Percentiles rank a stretch among this genome's conserved stretches.
Conservation (phyloP, 1,140 invertebrate genomes). For the Tachypleus tridentatus region DNA sequence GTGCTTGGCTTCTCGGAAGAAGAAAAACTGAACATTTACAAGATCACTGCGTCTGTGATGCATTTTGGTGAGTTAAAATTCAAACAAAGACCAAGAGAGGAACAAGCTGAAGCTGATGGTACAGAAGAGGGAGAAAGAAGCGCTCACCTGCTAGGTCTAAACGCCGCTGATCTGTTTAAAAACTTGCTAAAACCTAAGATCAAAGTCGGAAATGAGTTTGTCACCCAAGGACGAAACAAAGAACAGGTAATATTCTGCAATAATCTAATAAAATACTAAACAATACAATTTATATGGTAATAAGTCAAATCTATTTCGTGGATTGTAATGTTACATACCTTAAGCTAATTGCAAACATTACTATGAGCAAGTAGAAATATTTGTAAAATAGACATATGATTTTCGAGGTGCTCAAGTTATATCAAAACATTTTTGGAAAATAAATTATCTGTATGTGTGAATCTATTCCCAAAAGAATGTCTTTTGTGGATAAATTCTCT, state of each 20-base stretch:
- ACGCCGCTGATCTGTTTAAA: conserved; percentile 44
- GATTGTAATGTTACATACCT: too few species aligned
- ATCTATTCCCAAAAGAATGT: too few species aligned
- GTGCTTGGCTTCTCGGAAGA: conserved; percentile 44
- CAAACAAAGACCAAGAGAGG: conserved; percentile 49
- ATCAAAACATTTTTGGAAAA: too few species aligned
- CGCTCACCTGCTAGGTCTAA: conserved; percentile 44
- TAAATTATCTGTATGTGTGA: too few species aligned
- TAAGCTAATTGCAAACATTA: too few species aligned
- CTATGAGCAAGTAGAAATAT: too few species aligned
- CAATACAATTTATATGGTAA: too few species aligned
- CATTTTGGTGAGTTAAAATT: conserved; percentile 51
- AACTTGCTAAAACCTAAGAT: conserved; percentile 46
- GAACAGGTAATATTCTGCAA: conserved; percentile 35
- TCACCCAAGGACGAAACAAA: conserved; percentile 47
- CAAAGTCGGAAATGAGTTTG: conserved; percentile 45
- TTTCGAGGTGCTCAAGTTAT: too few species aligned
- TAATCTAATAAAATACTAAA: too few species aligned
- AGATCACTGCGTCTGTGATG: conserved; percentile 47
- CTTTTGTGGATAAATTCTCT: too few species aligned
- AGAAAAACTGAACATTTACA: conserved; percentile 47
- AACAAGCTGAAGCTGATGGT: conserved; percentile 52
- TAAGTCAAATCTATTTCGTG: too few species aligned
- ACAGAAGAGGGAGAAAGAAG: conserved; percentile 46
- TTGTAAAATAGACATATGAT: too few species aligned